Conservation (phyloP, 2,888 invertebrate species). For the Drosophila affinis region DNA sequence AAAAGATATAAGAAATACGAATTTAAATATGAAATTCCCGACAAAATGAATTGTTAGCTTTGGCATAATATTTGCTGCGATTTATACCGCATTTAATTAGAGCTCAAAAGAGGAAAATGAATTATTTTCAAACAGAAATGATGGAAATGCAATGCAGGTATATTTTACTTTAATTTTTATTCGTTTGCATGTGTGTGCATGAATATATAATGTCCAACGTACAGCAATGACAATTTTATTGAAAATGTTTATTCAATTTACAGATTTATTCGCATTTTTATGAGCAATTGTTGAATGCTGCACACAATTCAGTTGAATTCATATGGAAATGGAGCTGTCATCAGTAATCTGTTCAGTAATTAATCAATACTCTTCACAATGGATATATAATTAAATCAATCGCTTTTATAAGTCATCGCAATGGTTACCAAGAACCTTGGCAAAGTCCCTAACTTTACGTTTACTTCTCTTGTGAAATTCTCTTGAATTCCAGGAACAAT, state of each 20-base stretch:
- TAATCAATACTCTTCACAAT: background rate
- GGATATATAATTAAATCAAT: background rate
- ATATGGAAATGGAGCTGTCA: background rate
- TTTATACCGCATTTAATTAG: background rate
- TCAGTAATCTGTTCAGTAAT: background rate
- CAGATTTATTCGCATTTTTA: background rate
- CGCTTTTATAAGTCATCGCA: background rate
- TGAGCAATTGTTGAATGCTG: background rate
- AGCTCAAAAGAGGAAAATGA: background rate
- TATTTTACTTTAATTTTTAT: background rate
- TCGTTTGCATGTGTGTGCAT: background rate
- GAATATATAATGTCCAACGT: background rate
- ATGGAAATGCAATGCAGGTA: background rate
- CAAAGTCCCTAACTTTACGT: background rate
- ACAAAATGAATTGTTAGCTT: background rate
- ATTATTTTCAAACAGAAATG: background rate
- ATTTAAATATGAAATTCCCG: background rate
- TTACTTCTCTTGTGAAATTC: background rate
- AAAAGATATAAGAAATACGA: background rate
- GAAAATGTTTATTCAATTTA: slow-evolving; percentile 1
- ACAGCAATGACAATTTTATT: background rate
- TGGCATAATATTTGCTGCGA: background rate
- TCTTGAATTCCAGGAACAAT: slow-evolving; percentile 10
- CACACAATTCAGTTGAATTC: background rate
- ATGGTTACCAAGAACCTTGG: background rate